A percentile compares a stretch with the other conserved stretches of the same genome.
Conservation (phyloP, 2,797 vertebrate species). For the Periophthalmus magnuspinnatus region DNA sequence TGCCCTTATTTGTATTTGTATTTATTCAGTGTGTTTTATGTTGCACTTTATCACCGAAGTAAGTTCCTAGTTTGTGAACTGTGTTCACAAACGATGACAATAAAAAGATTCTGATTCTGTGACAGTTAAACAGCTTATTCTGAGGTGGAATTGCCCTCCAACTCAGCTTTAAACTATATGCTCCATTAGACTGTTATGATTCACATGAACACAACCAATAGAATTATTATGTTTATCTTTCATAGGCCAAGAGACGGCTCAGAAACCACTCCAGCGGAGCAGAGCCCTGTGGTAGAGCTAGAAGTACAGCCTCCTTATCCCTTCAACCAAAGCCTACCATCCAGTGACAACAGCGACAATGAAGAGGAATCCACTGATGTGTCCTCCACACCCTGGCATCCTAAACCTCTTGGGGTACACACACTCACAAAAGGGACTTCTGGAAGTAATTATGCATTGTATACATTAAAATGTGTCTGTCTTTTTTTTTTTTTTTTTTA, state of each 20-base stretch:
- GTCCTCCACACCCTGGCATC: conserved; percentile 77
- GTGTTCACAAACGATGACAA: too few species aligned
- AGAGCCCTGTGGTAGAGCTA: conserved; percentile 50
- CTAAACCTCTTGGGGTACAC: conserved; percentile 86
- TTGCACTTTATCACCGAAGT: too few species aligned
- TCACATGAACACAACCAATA: not conserved
- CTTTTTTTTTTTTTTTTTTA: conserved; percentile 14
- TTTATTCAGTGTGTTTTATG: too few species aligned
- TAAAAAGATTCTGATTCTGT: too few species aligned
- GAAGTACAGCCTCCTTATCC: conserved; percentile 69
- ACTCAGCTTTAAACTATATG: too few species aligned
- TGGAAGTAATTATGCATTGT: not conserved
- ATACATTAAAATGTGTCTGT: conserved; percentile 12
- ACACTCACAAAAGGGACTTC: not conserved
- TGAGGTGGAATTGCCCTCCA: too few species aligned
- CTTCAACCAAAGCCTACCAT: conserved; percentile 72
- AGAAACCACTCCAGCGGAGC: conserved; percentile 73
- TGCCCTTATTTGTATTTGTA: too few species aligned
- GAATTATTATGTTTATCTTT: not conserved
- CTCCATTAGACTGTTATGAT: too few species aligned
- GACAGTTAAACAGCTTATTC: too few species aligned
- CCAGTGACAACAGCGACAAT: conserved; percentile 84
- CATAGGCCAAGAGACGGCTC: conserved; percentile 72
- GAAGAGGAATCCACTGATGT: conserved; percentile 71
- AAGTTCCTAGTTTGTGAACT: too few species aligned